Base-by-base conservation (phyloP, 1,140 invertebrate genomes). In the Danaus plexippus region DNA sequence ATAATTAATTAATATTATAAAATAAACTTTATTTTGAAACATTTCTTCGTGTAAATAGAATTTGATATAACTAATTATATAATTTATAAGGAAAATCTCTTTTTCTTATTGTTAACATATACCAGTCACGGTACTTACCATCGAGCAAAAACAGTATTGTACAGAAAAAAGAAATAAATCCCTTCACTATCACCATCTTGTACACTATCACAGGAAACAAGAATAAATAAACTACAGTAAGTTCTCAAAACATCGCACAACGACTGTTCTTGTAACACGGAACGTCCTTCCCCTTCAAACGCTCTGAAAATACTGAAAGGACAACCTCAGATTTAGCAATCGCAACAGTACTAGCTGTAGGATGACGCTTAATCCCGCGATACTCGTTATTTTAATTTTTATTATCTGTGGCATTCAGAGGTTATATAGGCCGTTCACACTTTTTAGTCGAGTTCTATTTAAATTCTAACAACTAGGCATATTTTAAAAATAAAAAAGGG, bases 91-190 rank as follows among this genome's bases (percentile, higher is more conserved):
- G 1, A 8, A 32, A 32, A 32, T 32, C 2, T 32, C 22, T 32
- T 32, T 22, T 32, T 32, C 22, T 32, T 6, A 32, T 32, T 32
- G 7, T 32, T 3, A 32, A 32, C 22, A 32, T 32, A 32, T 32
- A 32, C 22, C 22, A 8, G 22, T 32, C 22, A 32, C 11, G 1
- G 32, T 47, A 57, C 68, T 67, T 57, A 70, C 68, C 65, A 53
- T 70, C 47, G 44, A 70, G 65, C 18, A 67, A 47, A 49, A 63
- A 62, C 18, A 67, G 47, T 54, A 67, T 50, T 11, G 64, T n/a
- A 11, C 59, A 11, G 8, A 47, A 57, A 48, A 64, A 52, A 13
- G 54, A 51, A 45, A 58, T 40, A 32, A 60, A 43, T 47, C 54
- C 54, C 32, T 13, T 56, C 11, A 54, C 52, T 32, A 32, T 32